These are phyloP conservation scores for Octodon degus DNA, from an alignment of 2,113 vertebrate genomes.

Conservation along the genomic window DNA sequence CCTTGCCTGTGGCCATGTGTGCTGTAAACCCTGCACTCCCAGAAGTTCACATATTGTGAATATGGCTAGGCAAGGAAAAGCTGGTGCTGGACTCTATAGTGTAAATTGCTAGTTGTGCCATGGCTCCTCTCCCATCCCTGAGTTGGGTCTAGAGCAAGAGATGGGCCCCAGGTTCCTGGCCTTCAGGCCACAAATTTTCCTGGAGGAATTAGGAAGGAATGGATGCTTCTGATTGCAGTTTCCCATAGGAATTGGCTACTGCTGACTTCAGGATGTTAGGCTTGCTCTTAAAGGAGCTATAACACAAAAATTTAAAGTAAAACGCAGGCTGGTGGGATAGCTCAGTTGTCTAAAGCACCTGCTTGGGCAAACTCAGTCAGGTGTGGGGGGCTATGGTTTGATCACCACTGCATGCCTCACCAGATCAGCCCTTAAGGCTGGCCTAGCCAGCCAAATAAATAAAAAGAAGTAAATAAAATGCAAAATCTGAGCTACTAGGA, in stretches of 20 bases:
- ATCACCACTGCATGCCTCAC: too few relatives aligned
- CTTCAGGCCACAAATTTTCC: background rate
- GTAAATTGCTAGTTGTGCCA: background rate
- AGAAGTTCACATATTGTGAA: background rate
- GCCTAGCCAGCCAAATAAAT: too few relatives aligned
- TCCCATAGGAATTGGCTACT: background rate
- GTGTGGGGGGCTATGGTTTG: too few relatives aligned
- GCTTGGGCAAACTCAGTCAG: too few relatives aligned
- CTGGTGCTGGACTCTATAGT: background rate
- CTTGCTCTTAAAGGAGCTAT: slow-evolving; percentile 7
- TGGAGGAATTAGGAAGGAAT: background rate
- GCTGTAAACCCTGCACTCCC: background rate
- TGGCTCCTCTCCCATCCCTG: background rate
- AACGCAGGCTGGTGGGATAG: background rate
- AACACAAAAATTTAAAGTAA: background rate
- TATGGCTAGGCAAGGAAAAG: background rate
- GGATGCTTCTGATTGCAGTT: background rate
- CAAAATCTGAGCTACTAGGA: background rate
- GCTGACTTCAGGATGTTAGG: slow-evolving; percentile 4
- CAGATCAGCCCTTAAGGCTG: too few relatives aligned
- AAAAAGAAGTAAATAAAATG: background rate
- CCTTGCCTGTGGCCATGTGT: background rate
- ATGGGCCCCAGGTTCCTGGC: background rate
- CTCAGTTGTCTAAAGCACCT: too few relatives aligned
- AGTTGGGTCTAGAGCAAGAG: background rate